Conservation (phyloP, 2,797 vertebrate genomes). For the Huso huso region DNA sequence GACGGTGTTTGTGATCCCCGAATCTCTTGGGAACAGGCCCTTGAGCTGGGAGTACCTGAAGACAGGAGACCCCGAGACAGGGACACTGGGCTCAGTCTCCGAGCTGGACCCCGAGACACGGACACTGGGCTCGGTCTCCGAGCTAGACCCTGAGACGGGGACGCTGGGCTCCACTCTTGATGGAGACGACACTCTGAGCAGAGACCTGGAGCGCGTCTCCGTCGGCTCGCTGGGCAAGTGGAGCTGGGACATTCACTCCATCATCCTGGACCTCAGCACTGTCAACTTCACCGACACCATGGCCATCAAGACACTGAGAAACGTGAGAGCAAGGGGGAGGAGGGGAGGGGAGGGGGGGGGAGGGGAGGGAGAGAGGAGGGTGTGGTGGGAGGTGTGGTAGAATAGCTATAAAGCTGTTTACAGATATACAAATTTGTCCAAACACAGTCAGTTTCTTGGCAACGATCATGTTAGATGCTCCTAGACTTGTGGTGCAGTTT, state of each 20-base stretch:
- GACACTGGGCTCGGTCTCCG: slow-evolving; percentile 47
- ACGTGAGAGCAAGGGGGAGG: slow-evolving; percentile 39
- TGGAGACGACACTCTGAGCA: slow-evolving; percentile 59
- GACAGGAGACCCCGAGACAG: slow-evolving; percentile 37
- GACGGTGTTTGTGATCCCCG: slow-evolving; percentile 59
- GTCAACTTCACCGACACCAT: slow-evolving; percentile 75
- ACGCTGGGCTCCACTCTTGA: slow-evolving; percentile 36
- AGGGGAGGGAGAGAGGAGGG: background rate
- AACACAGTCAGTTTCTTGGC: too few relatives aligned
- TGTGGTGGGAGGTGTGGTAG: too few relatives aligned
- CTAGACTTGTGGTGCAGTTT: too few relatives aligned
- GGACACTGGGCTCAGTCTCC: slow-evolving; percentile 43
- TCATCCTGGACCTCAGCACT: slow-evolving; percentile 79
- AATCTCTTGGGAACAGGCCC: slow-evolving; percentile 28
- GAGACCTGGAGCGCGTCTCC: slow-evolving; percentile 55
- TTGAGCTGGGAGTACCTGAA: slow-evolving; percentile 60
- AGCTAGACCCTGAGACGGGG: slow-evolving; percentile 30
- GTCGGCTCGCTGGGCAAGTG: slow-evolving; percentile 63
- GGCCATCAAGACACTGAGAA: slow-evolving; percentile 54
- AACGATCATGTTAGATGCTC: too few relatives aligned
- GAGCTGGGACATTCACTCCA: slow-evolving; percentile 71
- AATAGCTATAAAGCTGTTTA: background rate
- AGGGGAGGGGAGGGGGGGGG: background rate
- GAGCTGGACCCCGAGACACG: slow-evolving; percentile 45
- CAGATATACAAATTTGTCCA: too few relatives aligned